A percentile compares a stretch with the other conserved stretches of the same genome.
Conservation (phyloP, 2,113 vertebrate species). For the Perca flavescens region DNA sequence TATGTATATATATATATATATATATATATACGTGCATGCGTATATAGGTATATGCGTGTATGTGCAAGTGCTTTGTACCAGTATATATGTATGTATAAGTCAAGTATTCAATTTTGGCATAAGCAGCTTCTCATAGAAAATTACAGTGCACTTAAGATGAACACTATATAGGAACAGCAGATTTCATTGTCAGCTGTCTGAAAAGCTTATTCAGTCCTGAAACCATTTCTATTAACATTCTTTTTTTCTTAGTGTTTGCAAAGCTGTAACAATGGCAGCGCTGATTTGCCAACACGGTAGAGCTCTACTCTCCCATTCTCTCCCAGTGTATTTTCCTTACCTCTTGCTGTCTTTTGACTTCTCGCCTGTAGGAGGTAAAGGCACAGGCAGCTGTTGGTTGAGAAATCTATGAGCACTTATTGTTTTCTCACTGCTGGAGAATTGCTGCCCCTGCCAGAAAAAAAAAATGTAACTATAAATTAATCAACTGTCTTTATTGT, state of each 20-base stretch:
- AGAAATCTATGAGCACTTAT: constrained; percentile 25
- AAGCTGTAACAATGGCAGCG: constrained; percentile 22
- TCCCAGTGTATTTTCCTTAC: neutral
- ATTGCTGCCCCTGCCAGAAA: neutral
- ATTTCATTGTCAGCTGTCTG: constrained; percentile 26
- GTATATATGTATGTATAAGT: no score
- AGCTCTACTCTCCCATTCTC: constrained; percentile 8
- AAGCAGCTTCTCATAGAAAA: neutral
- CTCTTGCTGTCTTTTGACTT: constrained; percentile 19
- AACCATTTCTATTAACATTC: constrained; percentile 6
- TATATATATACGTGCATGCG: no score
- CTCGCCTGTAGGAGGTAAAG: constrained; percentile 16
- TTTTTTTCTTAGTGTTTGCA: neutral
- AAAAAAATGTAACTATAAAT: constrained; percentile 7
- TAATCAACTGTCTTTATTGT: neutral
- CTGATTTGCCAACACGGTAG: constrained; percentile 16
- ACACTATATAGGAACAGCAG: neutral
- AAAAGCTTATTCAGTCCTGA: constrained; percentile 33
- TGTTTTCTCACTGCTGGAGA: constrained; percentile 12
- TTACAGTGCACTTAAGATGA: neutral
- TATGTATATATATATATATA: no score
- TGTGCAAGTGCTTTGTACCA: no score
- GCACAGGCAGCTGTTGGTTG: constrained; percentile 24
- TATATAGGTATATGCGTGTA: no score
- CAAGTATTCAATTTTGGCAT: no score